Conservation (phyloP, 2,113 vertebrate genomes). For the Micromys minutus region DNA sequence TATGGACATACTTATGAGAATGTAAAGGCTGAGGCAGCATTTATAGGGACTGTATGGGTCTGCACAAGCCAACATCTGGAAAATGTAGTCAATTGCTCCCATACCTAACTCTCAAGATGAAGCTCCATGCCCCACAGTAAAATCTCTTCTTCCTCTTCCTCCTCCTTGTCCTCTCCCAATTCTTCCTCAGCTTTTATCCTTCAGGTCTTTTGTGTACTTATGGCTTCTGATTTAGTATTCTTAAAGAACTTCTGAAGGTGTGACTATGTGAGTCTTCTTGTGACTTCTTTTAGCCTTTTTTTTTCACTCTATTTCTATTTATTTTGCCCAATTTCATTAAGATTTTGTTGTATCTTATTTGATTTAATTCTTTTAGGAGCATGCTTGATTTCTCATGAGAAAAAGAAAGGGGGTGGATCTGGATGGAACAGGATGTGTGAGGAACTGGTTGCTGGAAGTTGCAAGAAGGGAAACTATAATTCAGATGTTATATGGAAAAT, state of each 20-base stretch:
- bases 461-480: background rate
- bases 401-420: background rate
- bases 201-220: background rate
- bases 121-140: no score
- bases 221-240: background rate
- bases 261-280: background rate
- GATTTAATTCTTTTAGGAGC: background rate
- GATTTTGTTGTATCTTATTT: background rate
- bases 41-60: no score
- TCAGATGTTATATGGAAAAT: background rate
- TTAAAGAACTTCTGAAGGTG: background rate
- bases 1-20: no score
- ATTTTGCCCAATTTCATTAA: background rate
- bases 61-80: no score
- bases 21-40: no score
- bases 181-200: background rate
- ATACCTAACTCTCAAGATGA: no score
- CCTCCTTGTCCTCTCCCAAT: no score
- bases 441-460: background rate
- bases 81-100: no score
- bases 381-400: background rate
- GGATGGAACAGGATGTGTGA: background rate
- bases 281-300: background rate
- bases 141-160: no score
- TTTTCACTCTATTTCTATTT: background rate